These are phyloP conservation scores for Dufourea novaeangliae DNA, from an alignment of 1,140 invertebrate genomes.

Conservation along the genomic window DNA sequence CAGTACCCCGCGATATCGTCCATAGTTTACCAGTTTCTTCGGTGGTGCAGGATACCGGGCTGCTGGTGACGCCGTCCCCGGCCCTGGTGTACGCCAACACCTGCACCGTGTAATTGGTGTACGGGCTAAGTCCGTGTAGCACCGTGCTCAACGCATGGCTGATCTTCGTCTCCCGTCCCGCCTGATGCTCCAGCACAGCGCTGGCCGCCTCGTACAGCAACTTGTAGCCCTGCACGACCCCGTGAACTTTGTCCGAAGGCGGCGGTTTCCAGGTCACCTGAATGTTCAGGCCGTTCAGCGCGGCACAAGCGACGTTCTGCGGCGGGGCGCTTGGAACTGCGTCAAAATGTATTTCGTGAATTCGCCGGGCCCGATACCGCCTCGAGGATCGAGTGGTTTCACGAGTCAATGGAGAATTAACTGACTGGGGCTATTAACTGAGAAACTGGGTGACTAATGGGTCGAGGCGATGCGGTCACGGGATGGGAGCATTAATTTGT, in stretches of 20 bases:
- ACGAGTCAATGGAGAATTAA: no score
- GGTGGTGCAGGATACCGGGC: slow-evolving; percentile 87
- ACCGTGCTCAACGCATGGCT: slow-evolving; percentile 82
- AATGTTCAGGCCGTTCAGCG: slow-evolving; percentile 87
- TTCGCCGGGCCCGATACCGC: slow-evolving; percentile 9
- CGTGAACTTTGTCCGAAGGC: slow-evolving; percentile 86
- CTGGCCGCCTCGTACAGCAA: slow-evolving; percentile 87
- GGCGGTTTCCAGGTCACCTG: slow-evolving; percentile 90
- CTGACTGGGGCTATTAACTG: no score
- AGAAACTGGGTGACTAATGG: no score
- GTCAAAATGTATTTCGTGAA: slow-evolving; percentile 54
- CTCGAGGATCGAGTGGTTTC: background rate
- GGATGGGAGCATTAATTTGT: no score
- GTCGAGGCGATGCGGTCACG: no score
- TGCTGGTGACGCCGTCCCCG: slow-evolving; percentile 88
- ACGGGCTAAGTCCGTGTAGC: slow-evolving; percentile 85
- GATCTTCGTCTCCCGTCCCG: slow-evolving; percentile 83
- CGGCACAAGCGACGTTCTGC: slow-evolving; percentile 85
- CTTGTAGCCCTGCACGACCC: slow-evolving; percentile 91
- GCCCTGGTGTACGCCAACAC: slow-evolving; percentile 89
- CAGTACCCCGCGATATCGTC: no score
- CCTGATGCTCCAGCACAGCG: slow-evolving; percentile 71
- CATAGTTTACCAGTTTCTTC: slow-evolving; percentile 85
- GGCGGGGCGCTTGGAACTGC: slow-evolving; percentile 87
- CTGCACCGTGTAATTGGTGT: slow-evolving; percentile 90